Evolutionary conservation across 2,888 invertebrate species (phyloP).

Genomic region (Heliconius charithonia): DNA sequence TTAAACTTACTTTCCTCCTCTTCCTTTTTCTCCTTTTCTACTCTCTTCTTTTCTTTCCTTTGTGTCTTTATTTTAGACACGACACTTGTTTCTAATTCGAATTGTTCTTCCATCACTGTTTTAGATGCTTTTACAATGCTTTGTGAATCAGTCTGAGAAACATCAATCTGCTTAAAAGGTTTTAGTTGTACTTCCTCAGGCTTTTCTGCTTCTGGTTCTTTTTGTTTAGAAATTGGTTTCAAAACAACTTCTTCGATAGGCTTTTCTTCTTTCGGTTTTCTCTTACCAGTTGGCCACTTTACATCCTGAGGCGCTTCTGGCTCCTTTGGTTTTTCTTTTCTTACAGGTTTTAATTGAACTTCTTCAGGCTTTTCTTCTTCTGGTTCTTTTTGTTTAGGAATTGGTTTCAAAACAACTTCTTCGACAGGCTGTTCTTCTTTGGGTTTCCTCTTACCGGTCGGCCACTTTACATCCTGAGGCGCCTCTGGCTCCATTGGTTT

Average conservation of each 20-base stretch:
- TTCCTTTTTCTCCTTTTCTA: slow-evolving; percentile 12
- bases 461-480: slow-evolving; percentile 53
- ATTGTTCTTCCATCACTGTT: slow-evolving; percentile 45
- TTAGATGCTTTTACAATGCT: slow-evolving; percentile 54
- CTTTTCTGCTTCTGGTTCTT: no score
- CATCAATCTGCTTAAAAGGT: slow-evolving; percentile 61
- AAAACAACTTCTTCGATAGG: no score
- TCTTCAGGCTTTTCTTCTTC: slow-evolving; percentile 67
- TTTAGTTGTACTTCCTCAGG: slow-evolving; percentile 62
- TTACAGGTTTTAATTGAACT: slow-evolving; percentile 50
- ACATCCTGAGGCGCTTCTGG: slow-evolving; percentile 56
- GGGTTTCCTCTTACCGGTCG: slow-evolving; percentile 56
- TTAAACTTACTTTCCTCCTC: slow-evolving; percentile 20
- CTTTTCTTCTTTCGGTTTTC: slow-evolving; percentile 52
- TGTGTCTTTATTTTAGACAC: slow-evolving; percentile 53
- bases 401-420: slow-evolving; percentile 22
- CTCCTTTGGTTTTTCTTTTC: slow-evolving; percentile 52
- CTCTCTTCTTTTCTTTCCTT: slow-evolving; percentile 53
- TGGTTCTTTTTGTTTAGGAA: slow-evolving; percentile 54
- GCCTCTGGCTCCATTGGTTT: slow-evolving; percentile 54
- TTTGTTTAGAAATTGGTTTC: no score
- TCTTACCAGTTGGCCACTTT: slow-evolving; percentile 58
- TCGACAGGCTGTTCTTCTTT: slow-evolving; percentile 52
- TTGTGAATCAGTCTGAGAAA: slow-evolving; percentile 41
- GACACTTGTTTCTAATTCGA: slow-evolving; percentile 49